Evolutionary conservation across 1,140 invertebrate genomes (phyloP), one percentile per base, ranked within the genome.

Genomic region (Drosophila nikananu): DNA sequence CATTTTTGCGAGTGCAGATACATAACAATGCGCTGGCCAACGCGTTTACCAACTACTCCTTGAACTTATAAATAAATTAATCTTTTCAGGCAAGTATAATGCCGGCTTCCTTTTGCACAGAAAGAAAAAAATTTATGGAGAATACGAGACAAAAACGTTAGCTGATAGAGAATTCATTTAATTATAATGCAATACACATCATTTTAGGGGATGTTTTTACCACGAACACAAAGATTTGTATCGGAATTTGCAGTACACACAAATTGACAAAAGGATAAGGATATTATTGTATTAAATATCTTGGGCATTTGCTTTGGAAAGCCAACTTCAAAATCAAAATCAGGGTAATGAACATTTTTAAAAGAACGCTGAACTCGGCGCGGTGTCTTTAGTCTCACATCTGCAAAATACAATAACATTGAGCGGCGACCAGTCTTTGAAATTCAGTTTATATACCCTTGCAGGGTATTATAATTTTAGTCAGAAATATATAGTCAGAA

Each of bases 351-450:
- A 81, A 90, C 81, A 86, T 44, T 89, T 72, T 72, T 76, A 44
- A 91, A 82, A 84, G 89, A 87, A 70, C 87, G 76, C 70, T 86
- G 89, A 91, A 86, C 89, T 77, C 84, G 30, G 3, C 21, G n/a
- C 37, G 35, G 30, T 42, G 63, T 44, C 54, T 70, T 82, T 60
- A 51, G 76, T 77, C 68, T 70, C 46, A 73, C 75, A 81, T 83
- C 65, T 83, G 32, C 64, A 66, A 81, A 55, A 77, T 83, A 83
- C 68, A 87, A 89, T 67, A 89, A 71, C 72, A 80, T 68, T 68
- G 62, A 42, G 41, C 42, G 63, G 49, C 72, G 84, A 81, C 84
- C 84, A 89, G 81, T 48, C 52, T 49, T 42, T 21, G 44, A 39
- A 21, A 52, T 61, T 52, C 9, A 7, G 27, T 27, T 27, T 27